Evolutionary conservation across 1,140 invertebrate genomes (phyloP).

Genomic region (Trinorchestia longiramus): DNA sequence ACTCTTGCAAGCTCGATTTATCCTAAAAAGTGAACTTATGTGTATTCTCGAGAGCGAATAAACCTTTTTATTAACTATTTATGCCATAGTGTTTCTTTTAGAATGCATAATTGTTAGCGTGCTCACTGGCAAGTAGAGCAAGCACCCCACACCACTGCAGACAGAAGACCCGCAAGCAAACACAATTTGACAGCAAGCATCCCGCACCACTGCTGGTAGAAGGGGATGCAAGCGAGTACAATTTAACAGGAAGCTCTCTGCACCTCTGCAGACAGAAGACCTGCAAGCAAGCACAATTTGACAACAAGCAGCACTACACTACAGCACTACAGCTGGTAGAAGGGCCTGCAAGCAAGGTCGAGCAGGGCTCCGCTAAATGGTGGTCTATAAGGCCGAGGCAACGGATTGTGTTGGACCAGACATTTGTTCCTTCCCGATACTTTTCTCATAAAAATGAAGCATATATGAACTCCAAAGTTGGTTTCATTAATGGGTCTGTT

Average conservation of each 20-base stretch:
- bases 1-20: not conserved
- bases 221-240: too few species aligned
- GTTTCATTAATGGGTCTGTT: not conserved
- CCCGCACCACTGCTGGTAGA: too few species aligned
- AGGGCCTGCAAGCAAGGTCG: not conserved
- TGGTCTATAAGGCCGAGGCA: not conserved
- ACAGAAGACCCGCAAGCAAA: too few species aligned
- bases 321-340: not conserved
- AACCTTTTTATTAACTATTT: not conserved
- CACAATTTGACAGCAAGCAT: too few species aligned
- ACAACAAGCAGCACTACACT: not conserved
- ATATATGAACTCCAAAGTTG: not conserved
- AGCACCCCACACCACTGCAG: too few species aligned
- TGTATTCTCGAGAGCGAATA: not conserved
- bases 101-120: not conserved
- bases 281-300: not conserved
- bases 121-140: too few species aligned
- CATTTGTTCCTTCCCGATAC: not conserved
- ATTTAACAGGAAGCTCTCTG: too few species aligned
- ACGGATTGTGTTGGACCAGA: not conserved
- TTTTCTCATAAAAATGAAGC: not conserved
- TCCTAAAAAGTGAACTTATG: not conserved
- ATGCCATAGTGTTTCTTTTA: not conserved
- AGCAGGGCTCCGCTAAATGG: not conserved
- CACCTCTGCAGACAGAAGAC: too few species aligned